These are phyloP conservation scores for Taeniopygia guttata DNA, from an alignment of 2,797 vertebrate species.

Conservation along the genomic window DNA sequence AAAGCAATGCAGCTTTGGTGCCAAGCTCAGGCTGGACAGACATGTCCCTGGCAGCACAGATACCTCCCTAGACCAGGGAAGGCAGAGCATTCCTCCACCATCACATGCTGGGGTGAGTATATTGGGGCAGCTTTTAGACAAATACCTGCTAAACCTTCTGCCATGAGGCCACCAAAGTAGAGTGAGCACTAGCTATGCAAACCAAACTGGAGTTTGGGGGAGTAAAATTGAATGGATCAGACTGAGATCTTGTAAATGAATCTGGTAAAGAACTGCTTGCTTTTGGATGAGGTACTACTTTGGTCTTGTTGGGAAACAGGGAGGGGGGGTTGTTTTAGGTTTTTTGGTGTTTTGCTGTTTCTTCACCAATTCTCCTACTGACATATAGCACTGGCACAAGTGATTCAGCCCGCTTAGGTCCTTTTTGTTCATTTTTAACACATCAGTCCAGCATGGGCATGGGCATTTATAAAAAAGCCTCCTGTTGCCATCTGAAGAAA, in stretches of 20 bases:
- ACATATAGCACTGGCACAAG: not conserved
- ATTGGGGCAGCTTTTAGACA: not conserved
- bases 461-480: not conserved
- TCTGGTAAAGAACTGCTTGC: not conserved
- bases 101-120: not conserved
- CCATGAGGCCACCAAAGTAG: not conserved
- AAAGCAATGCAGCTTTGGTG: not conserved
- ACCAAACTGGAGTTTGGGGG: not conserved
- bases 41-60: fast-evolving
- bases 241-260: not conserved
- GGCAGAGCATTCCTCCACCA: not conserved
- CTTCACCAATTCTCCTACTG: not conserved
- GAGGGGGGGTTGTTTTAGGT: fast-evolving
- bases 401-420: not conserved
- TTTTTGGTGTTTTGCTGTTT: not conserved
- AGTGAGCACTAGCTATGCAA: not conserved
- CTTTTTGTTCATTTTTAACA: not conserved
- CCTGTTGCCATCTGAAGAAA: not conserved
- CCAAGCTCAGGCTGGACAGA: not conserved
- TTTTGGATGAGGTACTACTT: not conserved
- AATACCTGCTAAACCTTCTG: not conserved
- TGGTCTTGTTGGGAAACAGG: not conserved
- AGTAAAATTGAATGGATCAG: not conserved
- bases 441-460: not conserved
- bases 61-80: not conserved